phyloP scores from a whole-genome alignment of 2,113 vertebrate species.

The Archocentrus centrarchus region DNA sequence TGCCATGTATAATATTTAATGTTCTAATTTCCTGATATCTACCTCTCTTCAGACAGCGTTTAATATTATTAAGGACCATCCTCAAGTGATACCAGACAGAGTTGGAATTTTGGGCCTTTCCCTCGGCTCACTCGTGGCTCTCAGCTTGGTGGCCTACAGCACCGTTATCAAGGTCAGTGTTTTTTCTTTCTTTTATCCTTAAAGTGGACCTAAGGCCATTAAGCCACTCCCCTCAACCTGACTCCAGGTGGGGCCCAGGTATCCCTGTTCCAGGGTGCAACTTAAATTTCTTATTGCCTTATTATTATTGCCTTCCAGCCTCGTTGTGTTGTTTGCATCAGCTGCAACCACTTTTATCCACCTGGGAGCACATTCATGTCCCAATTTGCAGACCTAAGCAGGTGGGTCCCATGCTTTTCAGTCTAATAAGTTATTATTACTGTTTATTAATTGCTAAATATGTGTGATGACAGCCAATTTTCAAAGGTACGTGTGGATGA shows the following conservation, averaged over 20 bases:
- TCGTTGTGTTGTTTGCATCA: background rate
- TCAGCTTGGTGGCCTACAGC: background rate
- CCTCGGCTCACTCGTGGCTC: background rate
- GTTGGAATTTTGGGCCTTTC: conserved; percentile 7
- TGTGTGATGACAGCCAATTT: conserved; percentile 26
- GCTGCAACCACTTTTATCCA: conserved; percentile 2
- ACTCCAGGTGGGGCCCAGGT: background rate
- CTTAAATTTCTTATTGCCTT: background rate
- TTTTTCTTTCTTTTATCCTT: background rate
- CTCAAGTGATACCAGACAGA: conserved; percentile 5
- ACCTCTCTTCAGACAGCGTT: background rate
- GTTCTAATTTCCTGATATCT: background rate
- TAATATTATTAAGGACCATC: conserved; percentile 10
- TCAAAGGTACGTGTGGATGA: conserved; percentile 16
- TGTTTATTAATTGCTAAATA: background rate
- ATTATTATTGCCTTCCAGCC: background rate
- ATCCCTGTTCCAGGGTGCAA: background rate
- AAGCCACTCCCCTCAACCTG: background rate
- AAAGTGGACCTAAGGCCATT: background rate
- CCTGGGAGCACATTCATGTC: too few species aligned
- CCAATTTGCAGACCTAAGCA: background rate
- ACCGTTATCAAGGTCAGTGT: background rate
- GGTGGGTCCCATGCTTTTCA: background rate
- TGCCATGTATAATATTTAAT: background rate
- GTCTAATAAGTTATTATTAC: background rate